Conservation (phyloP, 2,797 vertebrate genomes). For the Esox masquinongy region DNA sequence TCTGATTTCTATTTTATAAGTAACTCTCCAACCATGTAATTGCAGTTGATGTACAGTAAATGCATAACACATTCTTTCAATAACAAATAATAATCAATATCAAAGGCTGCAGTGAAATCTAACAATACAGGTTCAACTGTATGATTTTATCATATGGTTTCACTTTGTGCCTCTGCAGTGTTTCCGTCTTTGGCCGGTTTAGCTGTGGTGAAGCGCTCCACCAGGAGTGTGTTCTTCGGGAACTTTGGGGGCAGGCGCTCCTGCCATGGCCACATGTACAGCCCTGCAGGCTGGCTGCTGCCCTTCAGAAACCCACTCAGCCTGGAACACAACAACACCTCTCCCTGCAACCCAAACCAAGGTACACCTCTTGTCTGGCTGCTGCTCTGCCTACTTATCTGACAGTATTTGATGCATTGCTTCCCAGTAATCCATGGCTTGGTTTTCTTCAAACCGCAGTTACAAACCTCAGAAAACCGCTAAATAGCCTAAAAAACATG, state of each 20-base stretch:
- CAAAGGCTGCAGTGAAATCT: neutral
- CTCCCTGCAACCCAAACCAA: constrained; percentile 76
- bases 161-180: constrained; percentile 58
- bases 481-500: too few relatives aligned
- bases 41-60: too few relatives aligned
- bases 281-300: constrained; percentile 88
- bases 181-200: constrained; percentile 75
- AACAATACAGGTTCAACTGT: neutral
- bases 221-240: constrained; percentile 73
- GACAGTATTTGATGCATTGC: neutral
- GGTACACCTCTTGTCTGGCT: constrained; percentile 62
- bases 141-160: neutral
- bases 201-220: constrained; percentile 78
- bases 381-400: neutral
- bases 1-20: too few relatives aligned
- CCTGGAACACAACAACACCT: constrained; percentile 66
- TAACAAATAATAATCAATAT: too few relatives aligned
- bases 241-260: constrained; percentile 81
- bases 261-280: constrained; percentile 85
- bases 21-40: too few relatives aligned
- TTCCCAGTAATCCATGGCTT: too few relatives aligned
- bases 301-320: constrained; percentile 73
- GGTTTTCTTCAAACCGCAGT: too few relatives aligned
- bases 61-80: too few relatives aligned
- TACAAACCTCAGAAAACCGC: too few relatives aligned